Conservation (phyloP, 2,113 vertebrate species). For the Theristicus caerulescens region DNA sequence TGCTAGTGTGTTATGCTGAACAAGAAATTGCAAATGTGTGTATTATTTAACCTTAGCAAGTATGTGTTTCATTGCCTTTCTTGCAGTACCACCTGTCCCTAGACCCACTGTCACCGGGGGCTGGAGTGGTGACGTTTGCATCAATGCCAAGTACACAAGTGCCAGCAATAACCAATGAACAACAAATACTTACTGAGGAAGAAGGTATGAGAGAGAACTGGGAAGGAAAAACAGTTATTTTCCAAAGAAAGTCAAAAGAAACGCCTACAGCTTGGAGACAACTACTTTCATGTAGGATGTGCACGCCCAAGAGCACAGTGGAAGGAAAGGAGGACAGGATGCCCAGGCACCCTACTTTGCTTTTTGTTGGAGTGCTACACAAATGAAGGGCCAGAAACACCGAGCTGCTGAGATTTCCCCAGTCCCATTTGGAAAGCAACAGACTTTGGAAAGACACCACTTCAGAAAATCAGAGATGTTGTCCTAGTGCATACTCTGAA, state of each 20-base stretch:
- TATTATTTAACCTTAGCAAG: not conserved
- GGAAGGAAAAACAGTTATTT: not conserved
- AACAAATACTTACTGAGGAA: not conserved
- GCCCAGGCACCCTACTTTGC: not conserved
- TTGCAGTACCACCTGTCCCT: not conserved
- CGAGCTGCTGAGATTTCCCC: not conserved
- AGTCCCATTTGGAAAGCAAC: not conserved
- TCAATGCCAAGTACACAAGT: not conserved
- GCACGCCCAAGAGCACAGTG: rapidly evolving
- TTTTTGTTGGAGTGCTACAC: not conserved
- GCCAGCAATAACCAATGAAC: not conserved
- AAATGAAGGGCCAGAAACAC: not conserved
- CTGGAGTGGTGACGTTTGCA: not conserved
- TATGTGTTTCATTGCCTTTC: not conserved
- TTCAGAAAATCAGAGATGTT: not conserved
- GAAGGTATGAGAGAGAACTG: not conserved
- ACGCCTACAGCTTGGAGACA: not conserved
- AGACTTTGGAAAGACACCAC: not conserved
- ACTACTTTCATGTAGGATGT: not conserved
- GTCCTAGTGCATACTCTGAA: too few species aligned
- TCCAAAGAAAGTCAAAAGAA: not conserved
- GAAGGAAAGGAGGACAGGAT: not conserved
- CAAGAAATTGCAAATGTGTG: not conserved
- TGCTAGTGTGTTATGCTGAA: not conserved
- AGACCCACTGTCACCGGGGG: not conserved